Evolutionary conservation across 2,113 vertebrate genomes (phyloP).

Genomic region (Psettodes erumei): DNA sequence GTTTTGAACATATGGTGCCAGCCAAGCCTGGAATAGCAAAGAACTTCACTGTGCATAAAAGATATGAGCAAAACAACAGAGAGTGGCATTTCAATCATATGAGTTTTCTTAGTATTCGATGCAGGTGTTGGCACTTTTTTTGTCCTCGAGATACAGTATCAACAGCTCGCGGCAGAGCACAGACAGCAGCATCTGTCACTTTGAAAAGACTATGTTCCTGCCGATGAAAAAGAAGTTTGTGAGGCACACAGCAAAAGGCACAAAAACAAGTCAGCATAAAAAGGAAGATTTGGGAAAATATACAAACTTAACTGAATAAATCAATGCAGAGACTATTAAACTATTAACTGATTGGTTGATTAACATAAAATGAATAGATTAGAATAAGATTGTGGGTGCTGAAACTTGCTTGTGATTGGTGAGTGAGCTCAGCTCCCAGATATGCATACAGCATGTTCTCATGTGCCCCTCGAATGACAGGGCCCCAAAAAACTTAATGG

Average conservation of each 20-base stretch:
- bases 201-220: constrained; percentile 26
- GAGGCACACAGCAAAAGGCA: constrained; percentile 2
- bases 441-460: no score
- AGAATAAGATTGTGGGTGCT: no score
- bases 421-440: no score
- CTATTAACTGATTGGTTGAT: not conserved
- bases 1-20: constrained; percentile 34
- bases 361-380: not conserved
- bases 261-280: not conserved
- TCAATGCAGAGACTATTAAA: not conserved
- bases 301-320: not conserved
- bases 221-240: constrained; percentile 7
- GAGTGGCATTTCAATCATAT: constrained; percentile 48
- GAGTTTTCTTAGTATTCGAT: constrained; percentile 35
- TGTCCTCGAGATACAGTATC: constrained; percentile 48
- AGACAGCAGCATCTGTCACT: constrained; percentile 50
- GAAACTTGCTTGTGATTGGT: no score
- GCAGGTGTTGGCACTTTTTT: constrained; percentile 36
- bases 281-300: not conserved
- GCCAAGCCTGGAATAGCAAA: constrained; percentile 7
- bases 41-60: constrained; percentile 23
- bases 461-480: no score
- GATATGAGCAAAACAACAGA: constrained; percentile 41
- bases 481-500: no score
- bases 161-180: constrained; percentile 41